phyloP scores from a whole-genome alignment of 1,140 invertebrate species.

The Pygmarrhopalites habei region DNA sequence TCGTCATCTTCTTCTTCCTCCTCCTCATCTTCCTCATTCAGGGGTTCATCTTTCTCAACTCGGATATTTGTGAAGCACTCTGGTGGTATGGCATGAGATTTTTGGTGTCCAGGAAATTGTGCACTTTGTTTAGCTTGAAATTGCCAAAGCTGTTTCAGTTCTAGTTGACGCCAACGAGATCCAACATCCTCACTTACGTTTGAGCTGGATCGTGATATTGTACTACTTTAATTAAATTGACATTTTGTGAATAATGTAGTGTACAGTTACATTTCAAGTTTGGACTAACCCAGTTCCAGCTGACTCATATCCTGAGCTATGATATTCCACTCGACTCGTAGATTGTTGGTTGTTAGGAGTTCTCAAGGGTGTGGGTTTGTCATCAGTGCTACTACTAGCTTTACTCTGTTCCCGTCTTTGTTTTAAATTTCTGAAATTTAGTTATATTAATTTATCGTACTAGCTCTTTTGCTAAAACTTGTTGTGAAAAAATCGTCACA shows the following conservation, averaged over 20 bases:
- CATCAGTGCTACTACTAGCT: too few relatives aligned
- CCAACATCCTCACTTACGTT: slow-evolving; percentile 16
- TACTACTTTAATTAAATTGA: not conserved
- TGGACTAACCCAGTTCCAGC: too few relatives aligned
- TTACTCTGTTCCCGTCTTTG: too few relatives aligned
- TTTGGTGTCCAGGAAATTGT: not conserved
- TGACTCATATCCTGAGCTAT: too few relatives aligned
- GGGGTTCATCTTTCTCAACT: not conserved
- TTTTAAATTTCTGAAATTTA: too few relatives aligned
- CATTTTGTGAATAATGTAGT: not conserved
- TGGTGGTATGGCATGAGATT: slow-evolving; percentile 16
- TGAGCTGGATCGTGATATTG: slow-evolving; percentile 19
- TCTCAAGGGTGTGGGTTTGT: too few relatives aligned
- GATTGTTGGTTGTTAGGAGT: too few relatives aligned
- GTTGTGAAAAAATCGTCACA: too few relatives aligned
- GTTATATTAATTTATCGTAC: too few relatives aligned
- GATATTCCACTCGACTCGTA: too few relatives aligned
- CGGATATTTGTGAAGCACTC: slow-evolving; percentile 30
- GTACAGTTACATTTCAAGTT: too few relatives aligned
- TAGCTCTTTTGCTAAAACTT: too few relatives aligned
- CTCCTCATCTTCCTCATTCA: slow-evolving; percentile 20
- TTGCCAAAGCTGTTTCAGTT: slow-evolving; percentile 27
- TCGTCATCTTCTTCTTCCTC: slow-evolving; percentile 41
- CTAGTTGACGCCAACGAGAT: slow-evolving; percentile 22
- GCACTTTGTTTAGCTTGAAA: slow-evolving; percentile 12